These are phyloP conservation scores for Poliocrania exsul DNA, from an alignment of 2,797 vertebrate genomes.

Conservation along the genomic window DNA sequence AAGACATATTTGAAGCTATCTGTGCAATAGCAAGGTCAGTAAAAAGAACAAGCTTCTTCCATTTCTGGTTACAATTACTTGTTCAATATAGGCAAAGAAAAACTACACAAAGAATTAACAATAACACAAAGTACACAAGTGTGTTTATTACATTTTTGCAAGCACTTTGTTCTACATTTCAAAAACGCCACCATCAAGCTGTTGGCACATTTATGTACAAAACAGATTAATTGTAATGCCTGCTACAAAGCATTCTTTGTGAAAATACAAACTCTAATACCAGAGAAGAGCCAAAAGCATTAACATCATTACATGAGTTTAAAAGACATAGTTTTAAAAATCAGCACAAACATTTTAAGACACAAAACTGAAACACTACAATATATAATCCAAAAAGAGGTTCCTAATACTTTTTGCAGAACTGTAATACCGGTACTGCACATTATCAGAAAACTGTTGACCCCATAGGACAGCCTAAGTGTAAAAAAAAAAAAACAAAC, in stretches of 20 bases:
- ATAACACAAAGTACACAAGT: slow-evolving; percentile 96
- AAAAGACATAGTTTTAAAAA: slow-evolving; percentile 91
- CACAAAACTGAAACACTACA: slow-evolving; percentile 95
- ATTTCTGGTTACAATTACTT: neutral
- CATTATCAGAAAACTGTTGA: slow-evolving; percentile 88
- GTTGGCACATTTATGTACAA: slow-evolving; percentile 99
- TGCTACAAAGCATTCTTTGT: slow-evolving; percentile 97
- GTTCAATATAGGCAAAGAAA: neutral
- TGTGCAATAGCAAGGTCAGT: neutral
- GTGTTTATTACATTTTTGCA: slow-evolving; percentile 96
- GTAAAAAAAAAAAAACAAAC: slow-evolving; percentile 76
- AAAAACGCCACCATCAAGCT: slow-evolving; percentile 98
- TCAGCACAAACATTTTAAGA: slow-evolving; percentile 93
- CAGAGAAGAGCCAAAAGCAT: slow-evolving; percentile 88
- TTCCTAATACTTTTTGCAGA: slow-evolving; percentile 88
- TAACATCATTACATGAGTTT: slow-evolving; percentile 90
- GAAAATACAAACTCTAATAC: slow-evolving; percentile 99
- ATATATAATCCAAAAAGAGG: slow-evolving; percentile 88
- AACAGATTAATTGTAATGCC: slow-evolving; percentile 95
- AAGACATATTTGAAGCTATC: neutral
- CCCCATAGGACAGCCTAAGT: slow-evolving; percentile 85
- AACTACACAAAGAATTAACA: slow-evolving; percentile 68
- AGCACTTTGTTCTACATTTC: slow-evolving; percentile 99
- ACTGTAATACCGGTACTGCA: slow-evolving; percentile 92
- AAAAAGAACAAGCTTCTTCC: neutral